Evolutionary conservation across 2,113 vertebrate species (phyloP), one percentile per base, ranked within the genome.

Genomic region (Calyptommatus sinebrachiatus): DNA sequence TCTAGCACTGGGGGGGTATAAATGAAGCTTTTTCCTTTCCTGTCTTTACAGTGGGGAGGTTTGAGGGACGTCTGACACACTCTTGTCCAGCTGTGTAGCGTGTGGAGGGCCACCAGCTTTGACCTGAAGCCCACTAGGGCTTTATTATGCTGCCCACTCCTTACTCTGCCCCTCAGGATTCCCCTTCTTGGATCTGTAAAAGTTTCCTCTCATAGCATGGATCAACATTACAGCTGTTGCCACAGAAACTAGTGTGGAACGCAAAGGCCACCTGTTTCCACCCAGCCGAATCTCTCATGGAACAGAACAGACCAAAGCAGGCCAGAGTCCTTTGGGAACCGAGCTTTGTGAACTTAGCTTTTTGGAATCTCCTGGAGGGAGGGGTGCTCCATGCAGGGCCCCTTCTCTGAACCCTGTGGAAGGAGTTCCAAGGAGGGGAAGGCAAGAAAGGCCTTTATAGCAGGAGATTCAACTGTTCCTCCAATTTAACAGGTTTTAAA

Each of bases 261-360:
- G 31, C 50, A 76, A 28, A 22, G 53, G 66, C 14, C 35, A 45
- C n/a, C 50, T 57, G 63, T 9, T 60, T 26, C 50, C 71, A n/a
- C 71, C 50, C 12, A 5, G 16, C 65, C n/a, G 1, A 2, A 8
- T 0, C n/a, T 26, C 21, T 21, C 1, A 4, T 2, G 8, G 48
- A 45, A 41, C 35, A 22, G 26, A 12, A 2, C 22, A 45, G 26
- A 6, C 6, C 2, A 7, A 61, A 16, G 7, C 24, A 26, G 66
- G 12, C 28, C 24, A 7, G 24, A 18, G 41, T 1, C 24, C 24
- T 35, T 77, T 35, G 10, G 9, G 28, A 22, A 4, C 1, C 18
- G 41, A 16, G 20, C 35, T 21, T 18, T 8, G 22, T 10, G 26
- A 77, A 61, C 45, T 29, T 5, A 31, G 7, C 57, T 68, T 22